Percentiles rank a stretch among this genome's conserved stretches.
Conservation (phyloP, 2,888 invertebrate genomes). For the Ceraclea dissimilis region DNA sequence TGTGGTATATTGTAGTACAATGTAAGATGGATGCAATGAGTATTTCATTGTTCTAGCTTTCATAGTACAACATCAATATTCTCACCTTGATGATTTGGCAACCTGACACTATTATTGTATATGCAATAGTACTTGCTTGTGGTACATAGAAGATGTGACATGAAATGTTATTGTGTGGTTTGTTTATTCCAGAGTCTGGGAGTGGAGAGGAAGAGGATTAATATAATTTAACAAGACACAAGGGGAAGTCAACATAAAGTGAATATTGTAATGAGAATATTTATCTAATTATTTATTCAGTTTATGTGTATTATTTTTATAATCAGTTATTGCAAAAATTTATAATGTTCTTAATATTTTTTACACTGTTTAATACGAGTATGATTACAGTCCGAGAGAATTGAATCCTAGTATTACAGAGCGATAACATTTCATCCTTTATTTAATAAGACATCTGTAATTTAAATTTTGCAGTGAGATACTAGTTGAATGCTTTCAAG, state of each 20-base stretch:
- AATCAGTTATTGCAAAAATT: not conserved
- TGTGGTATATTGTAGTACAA: slow-evolving; percentile 29
- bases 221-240: not conserved
- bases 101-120: too few species aligned
- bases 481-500: too few species aligned
- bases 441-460: too few species aligned
- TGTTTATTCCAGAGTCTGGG: slow-evolving; percentile 41
- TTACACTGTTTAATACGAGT: too few species aligned
- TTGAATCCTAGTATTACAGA: too few species aligned
- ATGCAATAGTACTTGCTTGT: too few species aligned
- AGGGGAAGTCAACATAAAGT: not conserved
- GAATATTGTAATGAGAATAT: not conserved
- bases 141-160: too few species aligned
- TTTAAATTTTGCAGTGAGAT: too few species aligned
- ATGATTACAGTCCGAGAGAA: too few species aligned
- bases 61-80: slow-evolving; percentile 11
- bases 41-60: slow-evolving; percentile 14
- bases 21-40: slow-evolving; percentile 18
- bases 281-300: not conserved
- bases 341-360: too few species aligned
- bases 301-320: not conserved
- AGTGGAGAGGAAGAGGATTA: slow-evolving; percentile 49
- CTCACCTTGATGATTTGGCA: slow-evolving; percentile 40
- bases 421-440: too few species aligned
- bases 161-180: too few species aligned